Conservation (phyloP, 2,113 vertebrate species). For the Calonectris borealis region DNA sequence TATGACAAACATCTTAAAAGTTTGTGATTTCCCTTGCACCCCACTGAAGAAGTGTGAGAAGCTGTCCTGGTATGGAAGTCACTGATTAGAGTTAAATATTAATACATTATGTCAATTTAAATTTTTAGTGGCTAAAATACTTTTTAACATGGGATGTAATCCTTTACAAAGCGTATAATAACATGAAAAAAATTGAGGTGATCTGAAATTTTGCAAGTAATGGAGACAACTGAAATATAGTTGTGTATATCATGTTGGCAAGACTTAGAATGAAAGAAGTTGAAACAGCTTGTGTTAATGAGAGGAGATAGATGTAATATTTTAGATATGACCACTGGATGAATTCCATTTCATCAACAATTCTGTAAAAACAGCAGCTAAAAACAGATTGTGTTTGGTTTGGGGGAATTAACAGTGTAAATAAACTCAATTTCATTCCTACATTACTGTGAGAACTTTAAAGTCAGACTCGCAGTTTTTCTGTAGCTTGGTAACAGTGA, state of each 20-base stretch:
- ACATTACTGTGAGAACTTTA: slow-evolving; percentile 27
- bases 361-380: slow-evolving; percentile 41
- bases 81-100: neutral
- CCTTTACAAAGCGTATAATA: neutral
- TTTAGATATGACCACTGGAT: slow-evolving; percentile 1
- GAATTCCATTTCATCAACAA: slow-evolving; percentile 1
- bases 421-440: slow-evolving; percentile 67
- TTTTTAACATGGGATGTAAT: neutral
- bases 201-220: neutral
- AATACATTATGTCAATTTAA: neutral
- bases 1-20: neutral
- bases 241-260: too few relatives aligned
- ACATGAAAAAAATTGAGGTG: neutral
- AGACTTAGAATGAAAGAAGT: neutral
- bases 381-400: neutral
- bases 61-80: neutral
- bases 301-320: neutral
- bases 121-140: neutral
- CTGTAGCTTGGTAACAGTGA: slow-evolving; percentile 44
- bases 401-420: slow-evolving; percentile 63
- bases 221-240: neutral
- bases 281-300: neutral
- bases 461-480: slow-evolving; percentile 55
- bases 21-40: neutral
- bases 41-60: neutral